Conservation (phyloP, 2,797 vertebrate genomes). For the Gallinago stenura region DNA sequence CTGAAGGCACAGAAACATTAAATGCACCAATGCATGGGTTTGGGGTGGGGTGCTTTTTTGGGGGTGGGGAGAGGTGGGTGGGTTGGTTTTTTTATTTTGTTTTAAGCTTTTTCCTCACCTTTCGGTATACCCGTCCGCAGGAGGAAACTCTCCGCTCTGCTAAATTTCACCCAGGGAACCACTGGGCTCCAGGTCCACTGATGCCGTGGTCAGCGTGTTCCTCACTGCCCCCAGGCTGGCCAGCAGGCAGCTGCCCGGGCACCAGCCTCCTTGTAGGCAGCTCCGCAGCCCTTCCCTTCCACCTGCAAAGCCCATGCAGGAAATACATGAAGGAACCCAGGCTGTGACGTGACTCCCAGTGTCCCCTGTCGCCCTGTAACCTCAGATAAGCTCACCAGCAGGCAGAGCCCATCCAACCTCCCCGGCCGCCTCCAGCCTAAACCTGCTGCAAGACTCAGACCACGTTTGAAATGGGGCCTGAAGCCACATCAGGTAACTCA, state of each 20-base stretch:
- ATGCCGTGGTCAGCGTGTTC: accelerated
- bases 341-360: background rate
- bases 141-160: background rate
- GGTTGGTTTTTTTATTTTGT: background rate
- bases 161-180: accelerated
- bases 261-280: background rate
- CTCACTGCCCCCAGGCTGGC: accelerated
- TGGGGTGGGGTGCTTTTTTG: background rate
- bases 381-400: accelerated
- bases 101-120: background rate
- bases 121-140: background rate
- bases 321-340: background rate
- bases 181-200: background rate
- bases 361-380: accelerated
- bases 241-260: background rate
- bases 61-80: background rate
- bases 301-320: background rate
- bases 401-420: background rate
- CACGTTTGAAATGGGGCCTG: accelerated
- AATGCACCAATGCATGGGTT: background rate
- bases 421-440: background rate
- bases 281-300: background rate
- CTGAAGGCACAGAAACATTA: background rate
- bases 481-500: accelerated
- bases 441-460: background rate